A percentile compares a stretch with the other conserved stretches of the same genome.
These are phyloP conservation scores for Patiria pectinifera DNA, from an alignment of 53 echinoderm and acorn worm species.

Conservation along the genomic window DNA sequence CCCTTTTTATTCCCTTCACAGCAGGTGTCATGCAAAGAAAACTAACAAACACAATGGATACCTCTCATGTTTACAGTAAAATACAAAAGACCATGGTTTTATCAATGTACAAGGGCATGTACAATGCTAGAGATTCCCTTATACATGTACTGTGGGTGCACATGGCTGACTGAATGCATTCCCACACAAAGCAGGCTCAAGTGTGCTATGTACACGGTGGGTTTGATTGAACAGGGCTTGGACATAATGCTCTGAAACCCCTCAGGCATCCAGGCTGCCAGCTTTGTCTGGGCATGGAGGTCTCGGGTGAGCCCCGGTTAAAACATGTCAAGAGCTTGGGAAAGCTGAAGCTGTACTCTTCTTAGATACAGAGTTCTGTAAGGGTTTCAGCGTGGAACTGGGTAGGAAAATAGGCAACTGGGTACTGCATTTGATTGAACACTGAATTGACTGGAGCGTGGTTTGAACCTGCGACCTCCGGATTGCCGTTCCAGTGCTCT, in stretches of 20 bases:
- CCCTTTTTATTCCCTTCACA: not conserved
- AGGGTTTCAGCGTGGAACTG: not conserved
- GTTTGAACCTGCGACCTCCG: too few species aligned
- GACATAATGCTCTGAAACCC: not conserved
- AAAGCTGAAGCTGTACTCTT: not conserved
- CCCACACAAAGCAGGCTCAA: not conserved
- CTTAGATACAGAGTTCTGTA: not conserved
- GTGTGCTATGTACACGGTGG: not conserved
- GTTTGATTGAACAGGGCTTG: not conserved
- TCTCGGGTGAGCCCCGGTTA: not conserved
- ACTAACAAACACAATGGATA: not conserved
- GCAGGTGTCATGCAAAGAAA: constrained; percentile 1
- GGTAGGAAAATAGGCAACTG: not conserved
- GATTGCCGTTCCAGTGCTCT: too few species aligned
- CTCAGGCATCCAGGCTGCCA: not conserved
- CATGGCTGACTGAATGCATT: not conserved
- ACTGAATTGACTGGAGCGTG: too few species aligned
- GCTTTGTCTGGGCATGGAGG: not conserved
- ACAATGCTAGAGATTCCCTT: not conserved
- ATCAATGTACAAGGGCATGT: not conserved
- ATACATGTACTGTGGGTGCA: not conserved
- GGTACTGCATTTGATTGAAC: too few species aligned
- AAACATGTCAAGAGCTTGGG: not conserved
- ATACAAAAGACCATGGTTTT: not conserved
- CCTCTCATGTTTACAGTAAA: not conserved